Evolutionary conservation across 2,888 invertebrate genomes (phyloP).

Genomic region (Trissolcus brochymenae): DNA sequence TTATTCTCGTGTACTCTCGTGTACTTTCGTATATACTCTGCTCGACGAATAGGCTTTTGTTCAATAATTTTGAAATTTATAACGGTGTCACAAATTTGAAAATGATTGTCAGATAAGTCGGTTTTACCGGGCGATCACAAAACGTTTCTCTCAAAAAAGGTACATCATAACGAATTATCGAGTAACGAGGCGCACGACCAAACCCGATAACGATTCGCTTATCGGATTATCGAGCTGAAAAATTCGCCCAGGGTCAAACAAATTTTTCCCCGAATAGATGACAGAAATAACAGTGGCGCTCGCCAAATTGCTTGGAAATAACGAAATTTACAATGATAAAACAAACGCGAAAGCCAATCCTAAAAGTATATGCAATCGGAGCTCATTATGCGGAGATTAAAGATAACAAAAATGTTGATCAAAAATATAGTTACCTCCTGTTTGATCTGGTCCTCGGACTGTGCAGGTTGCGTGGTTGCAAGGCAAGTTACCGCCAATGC

Average conservation of each 20-base stretch:
- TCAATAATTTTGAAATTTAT: too few relatives aligned
- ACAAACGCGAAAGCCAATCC: conserved; percentile 13
- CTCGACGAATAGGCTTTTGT: too few relatives aligned
- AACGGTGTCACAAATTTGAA: too few relatives aligned
- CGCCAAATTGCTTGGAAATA: conserved; percentile 34
- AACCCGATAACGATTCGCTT: conserved; percentile 35
- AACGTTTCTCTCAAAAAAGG: conserved; percentile 7
- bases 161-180: conserved; percentile 36
- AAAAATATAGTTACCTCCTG: conserved; percentile 71
- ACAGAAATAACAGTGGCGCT: conserved; percentile 10
- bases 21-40: too few relatives aligned
- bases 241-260: conserved; percentile 40
- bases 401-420: conserved; percentile 17
- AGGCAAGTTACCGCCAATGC: conserved; percentile 69
- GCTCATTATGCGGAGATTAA: conserved; percentile 27
- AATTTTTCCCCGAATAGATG: conserved; percentile 25
- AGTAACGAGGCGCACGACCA: conserved; percentile 26
- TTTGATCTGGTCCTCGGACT: conserved; percentile 72
- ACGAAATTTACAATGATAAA: conserved; percentile 8
- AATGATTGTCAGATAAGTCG: background rate
- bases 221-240: conserved; percentile 43
- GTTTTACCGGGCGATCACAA: background rate
- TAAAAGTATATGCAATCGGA: conserved; percentile 4
- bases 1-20: too few relatives aligned
- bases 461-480: conserved; percentile 74